Evolutionary conservation across 2,113 vertebrate species (phyloP), one percentile per base, ranked within the genome.

Genomic region (Bombycilla garrulus): DNA sequence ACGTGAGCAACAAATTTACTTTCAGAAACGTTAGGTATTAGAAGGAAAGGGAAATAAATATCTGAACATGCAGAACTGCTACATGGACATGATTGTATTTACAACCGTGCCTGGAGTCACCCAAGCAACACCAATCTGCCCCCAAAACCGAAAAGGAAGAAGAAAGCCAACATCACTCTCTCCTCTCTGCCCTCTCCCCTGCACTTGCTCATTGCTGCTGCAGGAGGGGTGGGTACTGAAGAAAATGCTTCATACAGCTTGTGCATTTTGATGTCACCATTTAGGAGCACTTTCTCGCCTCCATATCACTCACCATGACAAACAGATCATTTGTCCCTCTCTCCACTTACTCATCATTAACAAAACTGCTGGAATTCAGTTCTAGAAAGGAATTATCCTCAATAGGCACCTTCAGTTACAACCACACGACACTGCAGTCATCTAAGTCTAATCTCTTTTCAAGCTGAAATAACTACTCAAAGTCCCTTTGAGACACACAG

Each of bases 401-500:
- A 94, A 96, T 9, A 95, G 95, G 83, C 91, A 96, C 95, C 93
- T 97, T 96, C 86, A 94, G 95, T 95, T 97, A 94, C 81, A 97
- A 86, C 90, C 17, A 7, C 84, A 71, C 95, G 95, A 96, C 86
- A 91, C 95, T 83, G 91, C 93, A 97, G 96, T 73, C 92, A 83
- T 93, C 67, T 93, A 94, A 87, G 56, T 81, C 61, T 97, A 97
- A 97, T 97, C 95, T 93, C 88, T 96, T 97, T 97, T 97, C 94
- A 96, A 95, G 85, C 21, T 95, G 84, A 96, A 97, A 98, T 92
- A 97, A 95, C 80, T 92, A 94, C 78, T 94, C 70, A 94, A 96
- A 96, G 77, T 76, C 76, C 77, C 82, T 97, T 94, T 96, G 93
- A 97, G 82, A 86, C 28, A 93, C 93, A 83, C 92, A 96, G 96